Conservation (phyloP, 2,113 vertebrate genomes). For the Forbesichthys papilliferus region DNA sequence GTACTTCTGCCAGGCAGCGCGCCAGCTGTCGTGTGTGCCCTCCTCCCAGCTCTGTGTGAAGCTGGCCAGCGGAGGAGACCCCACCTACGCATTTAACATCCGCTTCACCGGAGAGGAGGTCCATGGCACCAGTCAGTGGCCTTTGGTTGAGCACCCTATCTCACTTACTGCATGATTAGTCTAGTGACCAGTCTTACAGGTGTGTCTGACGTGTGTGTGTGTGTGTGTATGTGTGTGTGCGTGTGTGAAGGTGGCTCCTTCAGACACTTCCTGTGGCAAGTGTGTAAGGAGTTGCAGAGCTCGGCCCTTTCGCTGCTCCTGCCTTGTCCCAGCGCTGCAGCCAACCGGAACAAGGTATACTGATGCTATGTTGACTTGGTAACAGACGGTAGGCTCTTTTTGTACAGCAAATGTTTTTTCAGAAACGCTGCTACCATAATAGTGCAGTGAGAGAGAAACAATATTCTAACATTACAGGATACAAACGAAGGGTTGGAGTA, state of each 20-base stretch:
- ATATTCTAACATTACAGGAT: too few relatives aligned
- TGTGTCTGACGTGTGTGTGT: neutral
- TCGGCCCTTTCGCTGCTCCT: constrained; percentile 91
- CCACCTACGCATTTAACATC: constrained; percentile 97
- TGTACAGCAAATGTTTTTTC: too few relatives aligned
- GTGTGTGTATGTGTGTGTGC: constrained; percentile 33
- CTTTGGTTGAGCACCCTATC: neutral
- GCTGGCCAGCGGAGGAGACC: constrained; percentile 93
- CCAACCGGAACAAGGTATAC: constrained; percentile 94
- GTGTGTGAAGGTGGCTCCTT: constrained; percentile 90
- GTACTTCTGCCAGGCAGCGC: constrained; percentile 94
- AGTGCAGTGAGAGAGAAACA: too few relatives aligned
- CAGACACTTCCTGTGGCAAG: constrained; percentile 98
- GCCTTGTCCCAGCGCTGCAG: constrained; percentile 91
- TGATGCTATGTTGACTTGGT: neutral
- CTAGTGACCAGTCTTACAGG: neutral
- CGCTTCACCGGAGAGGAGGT: constrained; percentile 98
- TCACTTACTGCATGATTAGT: neutral
- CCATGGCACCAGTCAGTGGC: constrained; percentile 92
- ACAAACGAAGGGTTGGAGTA: too few relatives aligned
- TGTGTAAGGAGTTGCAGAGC: constrained; percentile 97
- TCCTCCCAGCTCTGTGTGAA: constrained; percentile 97
- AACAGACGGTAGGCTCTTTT: too few relatives aligned
- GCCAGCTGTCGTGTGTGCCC: constrained; percentile 89
- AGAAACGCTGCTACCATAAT: too few relatives aligned